A percentile compares a stretch with the other conserved stretches of the same genome.
phyloP scores from a whole-genome alignment of 2,113 vertebrate species.

The Aspidoscelis tigris region DNA sequence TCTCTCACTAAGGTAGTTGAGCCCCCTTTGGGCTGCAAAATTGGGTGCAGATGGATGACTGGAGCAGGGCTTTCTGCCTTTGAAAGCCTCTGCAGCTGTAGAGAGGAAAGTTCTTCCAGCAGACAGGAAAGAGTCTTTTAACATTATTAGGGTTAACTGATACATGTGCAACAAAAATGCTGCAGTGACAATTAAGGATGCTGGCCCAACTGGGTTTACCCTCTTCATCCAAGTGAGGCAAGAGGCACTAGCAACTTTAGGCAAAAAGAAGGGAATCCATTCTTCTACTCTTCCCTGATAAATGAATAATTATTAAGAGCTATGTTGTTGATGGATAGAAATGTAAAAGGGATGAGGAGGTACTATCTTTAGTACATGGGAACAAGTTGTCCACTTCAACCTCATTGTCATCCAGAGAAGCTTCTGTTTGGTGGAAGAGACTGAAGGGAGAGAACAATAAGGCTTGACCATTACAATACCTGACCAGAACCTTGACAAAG shows the following conservation, averaged over 20 bases:
- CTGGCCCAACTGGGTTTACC: too few relatives aligned
- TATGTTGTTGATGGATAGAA: neutral
- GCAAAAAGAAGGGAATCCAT: neutral
- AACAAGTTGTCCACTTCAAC: neutral
- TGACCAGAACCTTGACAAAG: neutral
- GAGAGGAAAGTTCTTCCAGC: constrained; percentile 19
- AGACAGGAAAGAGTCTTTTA: neutral
- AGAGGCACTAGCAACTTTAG: neutral
- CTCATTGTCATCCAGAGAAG: neutral
- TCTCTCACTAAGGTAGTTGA: constrained; percentile 53
- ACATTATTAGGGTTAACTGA: constrained; percentile 4
- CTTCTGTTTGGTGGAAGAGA: neutral
- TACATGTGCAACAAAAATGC: neutral
- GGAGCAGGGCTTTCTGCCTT: constrained; percentile 49
- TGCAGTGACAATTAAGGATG: neutral
- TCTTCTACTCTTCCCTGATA: neutral
- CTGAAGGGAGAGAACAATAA: neutral
- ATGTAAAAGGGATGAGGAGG: neutral
- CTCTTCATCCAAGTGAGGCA: neutral
- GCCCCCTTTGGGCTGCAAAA: constrained; percentile 48
- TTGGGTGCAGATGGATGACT: constrained; percentile 45
- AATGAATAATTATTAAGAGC: neutral
- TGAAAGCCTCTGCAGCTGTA: constrained; percentile 43
- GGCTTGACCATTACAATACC: neutral
- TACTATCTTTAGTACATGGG: neutral